These are phyloP conservation scores for Aspiorhynchus laticeps DNA, from an alignment of 2,113 vertebrate genomes.

Conservation along the genomic window DNA sequence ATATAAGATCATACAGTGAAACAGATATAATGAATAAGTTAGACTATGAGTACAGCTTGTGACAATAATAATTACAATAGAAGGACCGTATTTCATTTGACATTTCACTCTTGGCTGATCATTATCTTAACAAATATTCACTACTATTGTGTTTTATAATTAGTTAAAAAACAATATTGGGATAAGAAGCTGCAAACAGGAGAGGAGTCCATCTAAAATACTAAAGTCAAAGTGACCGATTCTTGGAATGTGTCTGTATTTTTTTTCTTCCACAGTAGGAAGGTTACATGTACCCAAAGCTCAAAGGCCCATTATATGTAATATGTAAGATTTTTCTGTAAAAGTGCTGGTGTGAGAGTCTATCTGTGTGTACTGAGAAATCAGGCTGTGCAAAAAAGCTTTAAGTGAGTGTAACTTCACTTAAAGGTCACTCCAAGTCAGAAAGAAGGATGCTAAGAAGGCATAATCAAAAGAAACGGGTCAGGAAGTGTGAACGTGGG, in stretches of 20 bases:
- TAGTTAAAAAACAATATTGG: neutral
- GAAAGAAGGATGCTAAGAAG: neutral
- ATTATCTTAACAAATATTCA: neutral
- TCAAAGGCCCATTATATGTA: neutral
- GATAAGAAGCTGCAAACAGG: neutral
- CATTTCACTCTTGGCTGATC: neutral
- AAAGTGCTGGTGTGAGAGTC: neutral
- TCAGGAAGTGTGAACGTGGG: neutral
- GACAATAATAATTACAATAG: neutral
- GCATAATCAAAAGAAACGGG: neutral
- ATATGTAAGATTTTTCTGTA: slow-evolving; percentile 10
- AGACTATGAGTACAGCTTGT: neutral
- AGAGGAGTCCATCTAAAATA: neutral
- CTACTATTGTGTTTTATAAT: neutral
- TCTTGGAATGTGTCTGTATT: neutral
- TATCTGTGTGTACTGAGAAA: neutral
- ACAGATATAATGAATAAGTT: neutral
- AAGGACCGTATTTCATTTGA: neutral
- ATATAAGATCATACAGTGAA: neutral
- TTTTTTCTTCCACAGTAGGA: neutral
- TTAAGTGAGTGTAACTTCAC: neutral
- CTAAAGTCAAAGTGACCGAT: neutral
- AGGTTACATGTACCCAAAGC: neutral
- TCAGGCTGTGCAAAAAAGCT: neutral
- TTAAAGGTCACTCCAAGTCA: neutral